These are phyloP conservation scores for Anthophora plumipes DNA, from an alignment of 2,888 invertebrate species.

Conservation along the genomic window DNA sequence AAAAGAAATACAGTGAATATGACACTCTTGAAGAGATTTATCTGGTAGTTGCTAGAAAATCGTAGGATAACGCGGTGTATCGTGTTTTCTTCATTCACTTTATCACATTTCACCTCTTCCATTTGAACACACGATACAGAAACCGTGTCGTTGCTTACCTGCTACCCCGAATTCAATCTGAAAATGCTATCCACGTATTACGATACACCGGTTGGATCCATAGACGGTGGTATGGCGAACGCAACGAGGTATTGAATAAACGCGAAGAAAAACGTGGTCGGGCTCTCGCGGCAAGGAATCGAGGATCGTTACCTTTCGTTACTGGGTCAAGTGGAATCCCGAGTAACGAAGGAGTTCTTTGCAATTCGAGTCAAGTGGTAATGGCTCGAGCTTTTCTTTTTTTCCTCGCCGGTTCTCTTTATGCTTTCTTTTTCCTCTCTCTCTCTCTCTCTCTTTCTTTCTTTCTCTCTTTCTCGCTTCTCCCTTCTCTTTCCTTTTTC, in stretches of 20 bases:
- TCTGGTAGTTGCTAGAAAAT: too few species aligned
- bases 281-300: slow-evolving; percentile 48
- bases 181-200: background rate
- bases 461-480: slow-evolving; percentile 4
- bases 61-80: too few species aligned
- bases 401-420: slow-evolving; percentile 10
- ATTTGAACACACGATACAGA: too few species aligned
- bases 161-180: background rate
- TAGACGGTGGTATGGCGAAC: slow-evolving; percentile 1
- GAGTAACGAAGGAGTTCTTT: slow-evolving; percentile 65
- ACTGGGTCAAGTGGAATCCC: slow-evolving; percentile 62
- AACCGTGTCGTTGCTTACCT: too few species aligned
- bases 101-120: too few species aligned
- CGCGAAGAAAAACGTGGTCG: slow-evolving; percentile 40
- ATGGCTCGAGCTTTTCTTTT: slow-evolving; percentile 47
- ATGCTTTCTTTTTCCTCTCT: slow-evolving; percentile 4
- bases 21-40: too few species aligned
- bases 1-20: too few species aligned
- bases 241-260: slow-evolving; percentile 49
- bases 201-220: background rate
- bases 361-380: slow-evolving; percentile 64
- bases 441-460: background rate
- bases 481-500: slow-evolving; percentile 8
- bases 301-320: slow-evolving; percentile 67
- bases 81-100: too few species aligned